Evolutionary conservation across 2,113 vertebrate genomes (phyloP).

Genomic region (Lichenostomus cassidix): DNA sequence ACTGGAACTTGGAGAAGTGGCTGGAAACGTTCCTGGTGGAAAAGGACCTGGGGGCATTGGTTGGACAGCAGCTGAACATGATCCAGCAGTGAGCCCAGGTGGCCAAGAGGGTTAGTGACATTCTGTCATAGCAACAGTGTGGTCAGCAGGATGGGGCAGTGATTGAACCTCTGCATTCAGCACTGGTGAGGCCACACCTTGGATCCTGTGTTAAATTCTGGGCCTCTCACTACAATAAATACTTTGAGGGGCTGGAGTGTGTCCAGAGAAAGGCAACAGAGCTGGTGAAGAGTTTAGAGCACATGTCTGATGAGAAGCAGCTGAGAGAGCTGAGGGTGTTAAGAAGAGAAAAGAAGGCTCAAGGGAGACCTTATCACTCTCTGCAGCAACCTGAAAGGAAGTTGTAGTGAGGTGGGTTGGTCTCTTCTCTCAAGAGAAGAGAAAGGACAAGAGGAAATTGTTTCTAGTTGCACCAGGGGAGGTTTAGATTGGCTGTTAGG

Average conservation of each 20-base stretch:
- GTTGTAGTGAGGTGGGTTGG: too few species aligned
- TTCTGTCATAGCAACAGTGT: neutral
- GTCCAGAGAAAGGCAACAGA: neutral
- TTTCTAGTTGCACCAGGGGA: neutral
- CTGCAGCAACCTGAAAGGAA: neutral
- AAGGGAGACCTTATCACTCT: neutral
- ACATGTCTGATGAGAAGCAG: neutral
- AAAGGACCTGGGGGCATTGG: fast-evolving
- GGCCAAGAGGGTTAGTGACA: neutral
- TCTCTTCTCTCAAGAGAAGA: neutral
- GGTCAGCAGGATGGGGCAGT: neutral
- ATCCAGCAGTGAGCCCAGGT: too few species aligned
- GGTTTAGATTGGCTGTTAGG: neutral
- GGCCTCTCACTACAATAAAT: neutral
- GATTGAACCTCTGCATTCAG: neutral
- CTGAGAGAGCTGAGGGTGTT: neutral
- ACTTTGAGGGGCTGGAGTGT: neutral
- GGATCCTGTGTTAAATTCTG: neutral
- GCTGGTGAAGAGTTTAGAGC: neutral
- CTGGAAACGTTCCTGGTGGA: neutral
- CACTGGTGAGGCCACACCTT: too few species aligned
- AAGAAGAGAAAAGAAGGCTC: neutral
- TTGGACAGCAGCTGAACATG: fast-evolving
- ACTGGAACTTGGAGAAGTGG: neutral
- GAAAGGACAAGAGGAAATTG: neutral